phyloP scores from a whole-genome alignment of 2,113 vertebrate genomes.

The Brienomyrus longianalis region DNA sequence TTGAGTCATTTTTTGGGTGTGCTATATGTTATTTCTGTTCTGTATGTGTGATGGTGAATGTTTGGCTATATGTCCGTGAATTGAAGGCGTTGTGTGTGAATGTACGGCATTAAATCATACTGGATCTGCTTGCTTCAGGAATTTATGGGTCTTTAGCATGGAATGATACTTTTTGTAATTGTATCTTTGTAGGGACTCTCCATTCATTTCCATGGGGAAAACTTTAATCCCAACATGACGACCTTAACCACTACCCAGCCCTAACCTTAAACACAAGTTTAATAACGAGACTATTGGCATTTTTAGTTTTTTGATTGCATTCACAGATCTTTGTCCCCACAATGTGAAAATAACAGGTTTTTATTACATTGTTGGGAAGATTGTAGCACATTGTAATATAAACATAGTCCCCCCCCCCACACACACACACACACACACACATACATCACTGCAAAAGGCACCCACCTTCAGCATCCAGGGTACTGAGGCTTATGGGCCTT shows the following conservation, averaged over 20 bases:
- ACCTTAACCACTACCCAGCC: too few relatives aligned
- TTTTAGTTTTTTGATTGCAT: too few relatives aligned
- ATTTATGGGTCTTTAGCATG: background rate
- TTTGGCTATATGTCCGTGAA: background rate
- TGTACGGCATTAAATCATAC: background rate
- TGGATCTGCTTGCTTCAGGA: background rate
- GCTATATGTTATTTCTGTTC: background rate
- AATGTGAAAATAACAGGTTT: too few relatives aligned
- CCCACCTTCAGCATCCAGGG: background rate
- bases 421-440: background rate
- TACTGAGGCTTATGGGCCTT: background rate
- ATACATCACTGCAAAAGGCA: background rate
- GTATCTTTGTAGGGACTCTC: too few relatives aligned
- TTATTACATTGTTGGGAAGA: too few relatives aligned
- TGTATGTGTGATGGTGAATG: background rate
- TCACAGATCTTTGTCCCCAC: too few relatives aligned
- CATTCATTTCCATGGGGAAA: too few relatives aligned
- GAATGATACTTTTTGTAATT: background rate
- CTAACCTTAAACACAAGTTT: too few relatives aligned
- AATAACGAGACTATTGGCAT: too few relatives aligned
- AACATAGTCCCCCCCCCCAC: too few relatives aligned
- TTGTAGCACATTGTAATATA: too few relatives aligned
- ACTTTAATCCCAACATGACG: too few relatives aligned
- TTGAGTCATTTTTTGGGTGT: background rate
- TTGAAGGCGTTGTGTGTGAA: background rate